These are phyloP conservation scores for Orchesellides sinensis DNA, from an alignment of 2,888 invertebrate genomes.

Conservation along the genomic window DNA sequence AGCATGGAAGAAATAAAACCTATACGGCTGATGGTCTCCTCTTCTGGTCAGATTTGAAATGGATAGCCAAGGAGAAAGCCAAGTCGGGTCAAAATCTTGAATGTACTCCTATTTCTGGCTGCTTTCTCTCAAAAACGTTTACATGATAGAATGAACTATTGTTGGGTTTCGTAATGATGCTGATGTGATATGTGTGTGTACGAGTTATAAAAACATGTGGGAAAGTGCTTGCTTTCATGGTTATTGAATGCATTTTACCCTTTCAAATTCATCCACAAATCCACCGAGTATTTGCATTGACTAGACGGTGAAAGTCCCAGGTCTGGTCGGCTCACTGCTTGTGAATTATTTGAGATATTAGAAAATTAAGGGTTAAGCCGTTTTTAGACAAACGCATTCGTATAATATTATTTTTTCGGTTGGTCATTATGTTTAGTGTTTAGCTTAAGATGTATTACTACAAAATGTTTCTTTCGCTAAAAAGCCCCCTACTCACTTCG, in stretches of 20 bases:
- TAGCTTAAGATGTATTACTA: too few relatives aligned
- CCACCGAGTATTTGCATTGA: too few relatives aligned
- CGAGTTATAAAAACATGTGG: too few relatives aligned
- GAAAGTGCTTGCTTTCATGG: slow-evolving; percentile 33
- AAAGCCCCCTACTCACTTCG: too few relatives aligned
- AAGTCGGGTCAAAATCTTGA: too few relatives aligned
- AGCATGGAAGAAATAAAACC: too few relatives aligned
- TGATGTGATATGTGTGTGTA: slow-evolving; percentile 15
- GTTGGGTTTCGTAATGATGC: background rate
- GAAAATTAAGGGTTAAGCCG: too few relatives aligned
- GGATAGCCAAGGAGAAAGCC: too few relatives aligned
- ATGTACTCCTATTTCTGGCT: background rate
- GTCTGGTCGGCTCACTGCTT: background rate
- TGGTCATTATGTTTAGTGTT: too few relatives aligned
- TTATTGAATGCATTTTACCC: slow-evolving; percentile 18
- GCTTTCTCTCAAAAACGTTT: background rate
- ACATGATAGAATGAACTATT: background rate
- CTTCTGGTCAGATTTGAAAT: background rate
- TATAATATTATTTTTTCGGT: background rate
- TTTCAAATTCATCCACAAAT: background rate
- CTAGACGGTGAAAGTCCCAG: too few relatives aligned
- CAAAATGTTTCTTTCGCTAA: too few relatives aligned
- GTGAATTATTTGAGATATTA: background rate
- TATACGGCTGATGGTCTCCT: background rate
- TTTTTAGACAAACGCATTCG: too few relatives aligned